Base-by-base conservation (phyloP, 1,140 invertebrate species). In the Calliphora vicina region DNA sequence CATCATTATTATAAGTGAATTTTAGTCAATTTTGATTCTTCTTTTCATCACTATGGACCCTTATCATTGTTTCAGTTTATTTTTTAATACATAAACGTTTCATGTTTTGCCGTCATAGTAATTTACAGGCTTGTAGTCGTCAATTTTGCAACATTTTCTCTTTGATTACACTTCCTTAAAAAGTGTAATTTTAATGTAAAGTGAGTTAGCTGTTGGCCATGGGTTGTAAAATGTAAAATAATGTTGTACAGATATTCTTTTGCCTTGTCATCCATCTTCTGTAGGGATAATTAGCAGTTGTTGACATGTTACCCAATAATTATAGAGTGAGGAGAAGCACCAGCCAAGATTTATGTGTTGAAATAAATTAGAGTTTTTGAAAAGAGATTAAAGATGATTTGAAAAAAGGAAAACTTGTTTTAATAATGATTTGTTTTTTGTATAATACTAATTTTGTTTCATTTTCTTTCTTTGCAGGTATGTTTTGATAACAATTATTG, bases 391-490 rank as follows among this genome's bases (percentile, higher is more conserved):
- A 50, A 67, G 9, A 25, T 10, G 23, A 67, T 1, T 67, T 12
- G 0, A 50, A 17, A 35, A 35, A 50, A 15, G 8, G 1, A 50
- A 67, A 17, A 67, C 61, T 20, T 67, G 10, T 23, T 67, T 67
- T 17, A 1, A 50, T 50, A 67, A 67, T 23, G 6, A 61, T n/a
- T 61, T 61, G 23, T 9, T 23, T 23, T 23, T 67, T 67, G 45
- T 57, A 0, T 9, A 67, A 13, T 23, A 78, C 13, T 43, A 43
- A 43, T 43, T 35, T 43, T 25, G 4, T 43, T 76, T 76, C 25
- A 20, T 76, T 13, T 43, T 23, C 23, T 78, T 25, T 78, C 74
- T 25, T 78, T 78, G 35, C 74, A 78, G 74, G 74, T 78, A 78
- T 43, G 74, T 78, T 45, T 17, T 76, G 20, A 20, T 23, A 45